Conservation (phyloP, 2,113 vertebrate genomes). For the Corythornis cristatus region DNA sequence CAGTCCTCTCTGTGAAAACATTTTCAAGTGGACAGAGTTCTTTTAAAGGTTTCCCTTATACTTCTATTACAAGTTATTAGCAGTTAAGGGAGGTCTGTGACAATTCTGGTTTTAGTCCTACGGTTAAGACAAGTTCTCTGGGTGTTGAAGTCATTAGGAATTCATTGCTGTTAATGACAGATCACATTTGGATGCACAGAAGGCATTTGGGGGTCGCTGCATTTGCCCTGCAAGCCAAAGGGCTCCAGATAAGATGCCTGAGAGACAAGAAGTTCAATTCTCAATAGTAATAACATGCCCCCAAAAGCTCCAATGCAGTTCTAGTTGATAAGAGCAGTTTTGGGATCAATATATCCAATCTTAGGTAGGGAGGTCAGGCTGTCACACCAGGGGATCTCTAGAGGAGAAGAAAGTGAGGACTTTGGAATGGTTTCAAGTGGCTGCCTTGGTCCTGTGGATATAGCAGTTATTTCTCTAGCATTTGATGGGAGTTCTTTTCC, state of each 20-base stretch:
- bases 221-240: constrained; percentile 42
- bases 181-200: constrained; percentile 13
- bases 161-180: constrained; percentile 53
- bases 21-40: neutral
- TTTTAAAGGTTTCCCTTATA: neutral
- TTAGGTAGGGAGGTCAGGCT: constrained; percentile 68
- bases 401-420: constrained; percentile 54
- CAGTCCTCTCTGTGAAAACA: neutral
- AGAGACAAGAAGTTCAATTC: constrained; percentile 52
- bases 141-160: constrained; percentile 28
- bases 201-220: constrained; percentile 56
- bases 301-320: constrained; percentile 31
- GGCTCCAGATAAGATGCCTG: neutral
- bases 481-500: neutral
- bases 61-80: neutral
- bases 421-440: constrained; percentile 5
- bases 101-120: neutral
- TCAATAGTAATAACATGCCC: constrained; percentile 35
- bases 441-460: neutral
- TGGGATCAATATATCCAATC: constrained; percentile 76
- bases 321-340: constrained; percentile 65
- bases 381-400: constrained; percentile 62
- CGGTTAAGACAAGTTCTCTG: neutral
- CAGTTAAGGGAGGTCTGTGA: neutral
- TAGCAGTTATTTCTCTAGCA: neutral